Conservation (phyloP, 2,888 invertebrate species). For the Melikaiella ostensackeni region DNA sequence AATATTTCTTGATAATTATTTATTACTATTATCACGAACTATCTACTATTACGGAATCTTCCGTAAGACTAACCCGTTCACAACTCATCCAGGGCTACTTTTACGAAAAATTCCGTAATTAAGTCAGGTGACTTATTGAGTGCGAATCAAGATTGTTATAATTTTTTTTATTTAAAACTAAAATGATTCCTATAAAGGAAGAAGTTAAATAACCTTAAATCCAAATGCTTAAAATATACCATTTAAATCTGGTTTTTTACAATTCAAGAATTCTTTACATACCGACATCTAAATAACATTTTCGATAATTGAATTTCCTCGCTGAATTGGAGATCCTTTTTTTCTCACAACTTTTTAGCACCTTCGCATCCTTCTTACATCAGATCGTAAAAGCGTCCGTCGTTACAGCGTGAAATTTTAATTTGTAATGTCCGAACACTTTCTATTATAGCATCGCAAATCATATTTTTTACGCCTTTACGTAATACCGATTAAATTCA, state of each 20-base stretch:
- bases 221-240: too few species aligned
- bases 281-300: neutral
- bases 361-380: constrained; percentile 6
- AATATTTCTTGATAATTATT: neutral
- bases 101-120: too few species aligned
- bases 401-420: neutral
- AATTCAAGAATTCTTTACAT: neutral
- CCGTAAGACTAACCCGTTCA: too few species aligned
- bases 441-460: constrained; percentile 3
- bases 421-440: neutral
- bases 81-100: too few species aligned
- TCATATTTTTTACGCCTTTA: neutral
- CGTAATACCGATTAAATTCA: neutral
- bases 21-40: neutral
- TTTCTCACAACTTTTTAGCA: neutral
- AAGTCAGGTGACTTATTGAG: neutral
- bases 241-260: neutral
- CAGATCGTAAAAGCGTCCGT: neutral
- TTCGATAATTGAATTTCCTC: neutral
- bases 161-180: neutral
- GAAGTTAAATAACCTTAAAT: neutral
- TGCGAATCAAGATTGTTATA: neutral
- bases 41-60: too few species aligned
- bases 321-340: neutral
- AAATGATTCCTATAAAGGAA: neutral